Base-by-base conservation (phyloP, 2,113 vertebrate species). In the Stigmatopora nigra region DNA sequence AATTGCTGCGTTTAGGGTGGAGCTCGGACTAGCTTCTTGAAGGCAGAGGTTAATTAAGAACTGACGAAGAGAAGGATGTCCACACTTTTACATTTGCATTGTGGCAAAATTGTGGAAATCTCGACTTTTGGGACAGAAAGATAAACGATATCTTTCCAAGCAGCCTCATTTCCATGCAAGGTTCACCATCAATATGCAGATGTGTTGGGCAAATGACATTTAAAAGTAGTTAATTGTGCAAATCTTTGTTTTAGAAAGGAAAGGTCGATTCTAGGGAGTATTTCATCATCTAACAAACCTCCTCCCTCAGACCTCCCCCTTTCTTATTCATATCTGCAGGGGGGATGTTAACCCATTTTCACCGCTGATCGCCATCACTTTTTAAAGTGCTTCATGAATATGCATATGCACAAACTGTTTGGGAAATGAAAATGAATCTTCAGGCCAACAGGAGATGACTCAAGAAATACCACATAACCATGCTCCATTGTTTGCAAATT, bases 191-290 rank as follows among this genome's bases (percentile, higher is more conserved):
- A 81, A 86, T 89, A 90, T 90, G 89, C 86, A 89, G 88, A 90
- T 90, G 80, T 83, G 75, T 86, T 77, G 74, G 72, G 82, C 73
- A 86, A 84, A 78, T 91, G 90, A 90, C 90, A 91, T 91, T 90
- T 90, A 88, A 90, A 89, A 90, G 89, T 85, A 88, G 87, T 90
- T 91, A 90, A 90, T 91, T 91, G 89, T 89, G 89, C 89, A 90
- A 90, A 89, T 91, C 90, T 90, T 89, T 90, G 89, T 90, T 91
- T 90, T 89, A 84, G 80, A 81, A 82, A 83, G 84, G 83, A 90
- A 91, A 91, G 90, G 90, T 90, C 86, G 82, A 71, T 79, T 80
- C 73, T 82, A 81, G 85, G 78, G 79, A 82, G 83, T 78, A 84
- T 87, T 88, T 90, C 82, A 88, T n/a, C n/a, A n/a, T 76, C 71